Evolutionary conservation across 2,113 vertebrate genomes (phyloP).

Genomic region (Spilogale gracilis): DNA sequence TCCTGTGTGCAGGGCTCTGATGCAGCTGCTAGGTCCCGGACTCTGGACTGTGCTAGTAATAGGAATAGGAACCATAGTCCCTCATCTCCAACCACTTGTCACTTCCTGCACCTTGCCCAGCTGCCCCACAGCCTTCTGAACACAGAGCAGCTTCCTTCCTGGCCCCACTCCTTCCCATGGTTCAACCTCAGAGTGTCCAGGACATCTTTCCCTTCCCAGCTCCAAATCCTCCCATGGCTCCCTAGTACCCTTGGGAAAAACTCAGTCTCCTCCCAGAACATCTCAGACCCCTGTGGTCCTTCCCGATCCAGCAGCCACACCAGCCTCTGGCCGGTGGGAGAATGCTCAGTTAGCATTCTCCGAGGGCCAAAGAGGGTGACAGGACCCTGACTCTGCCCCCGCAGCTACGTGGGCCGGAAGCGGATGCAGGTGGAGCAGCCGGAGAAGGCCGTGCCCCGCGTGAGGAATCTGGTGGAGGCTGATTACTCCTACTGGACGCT

Average conservation of each 20-base stretch:
- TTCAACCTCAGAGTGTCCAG: neutral
- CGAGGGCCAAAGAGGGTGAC: neutral
- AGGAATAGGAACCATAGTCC: neutral
- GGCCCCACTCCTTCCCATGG: neutral
- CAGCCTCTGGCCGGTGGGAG: too few relatives aligned
- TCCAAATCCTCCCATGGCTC: neutral
- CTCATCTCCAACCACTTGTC: neutral
- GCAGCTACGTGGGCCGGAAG: slow-evolving; percentile 95
- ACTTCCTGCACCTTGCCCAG: neutral
- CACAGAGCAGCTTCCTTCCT: neutral
- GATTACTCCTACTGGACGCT: slow-evolving; percentile 98
- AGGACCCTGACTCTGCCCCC: neutral
- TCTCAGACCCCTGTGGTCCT: neutral
- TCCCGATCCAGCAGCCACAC: too few relatives aligned
- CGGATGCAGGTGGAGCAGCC: slow-evolving; percentile 95
- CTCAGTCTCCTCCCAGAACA: neutral
- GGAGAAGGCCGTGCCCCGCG: slow-evolving; percentile 92
- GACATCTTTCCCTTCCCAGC: too few relatives aligned
- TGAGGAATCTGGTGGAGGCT: slow-evolving; percentile 94
- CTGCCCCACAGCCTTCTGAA: neutral
- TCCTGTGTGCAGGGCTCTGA: neutral
- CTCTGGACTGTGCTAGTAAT: neutral
- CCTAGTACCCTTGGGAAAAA: neutral
- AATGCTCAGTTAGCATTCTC: neutral
- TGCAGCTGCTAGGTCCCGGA: neutral